phyloP scores from a whole-genome alignment of 2,797 vertebrate species.

The Manis pentadactyla region DNA sequence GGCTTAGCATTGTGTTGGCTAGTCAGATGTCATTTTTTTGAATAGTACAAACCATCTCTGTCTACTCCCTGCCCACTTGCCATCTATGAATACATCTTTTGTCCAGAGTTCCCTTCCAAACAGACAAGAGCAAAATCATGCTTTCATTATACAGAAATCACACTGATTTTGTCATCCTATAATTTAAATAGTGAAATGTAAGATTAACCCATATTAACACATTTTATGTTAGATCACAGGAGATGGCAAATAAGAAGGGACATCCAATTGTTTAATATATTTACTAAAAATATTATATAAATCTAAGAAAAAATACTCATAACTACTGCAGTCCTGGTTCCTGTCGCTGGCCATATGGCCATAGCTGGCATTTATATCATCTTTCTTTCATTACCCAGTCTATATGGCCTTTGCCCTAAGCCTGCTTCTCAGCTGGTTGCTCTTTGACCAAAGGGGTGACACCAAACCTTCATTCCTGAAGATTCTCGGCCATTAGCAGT shows the following conservation, averaged over 20 bases:
- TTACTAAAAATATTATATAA: neutral
- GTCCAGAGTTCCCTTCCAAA: neutral
- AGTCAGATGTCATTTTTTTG: neutral
- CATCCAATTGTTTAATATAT: neutral
- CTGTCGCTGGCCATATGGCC: neutral
- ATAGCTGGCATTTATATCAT: neutral
- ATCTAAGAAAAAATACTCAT: neutral
- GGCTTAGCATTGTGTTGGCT: neutral
- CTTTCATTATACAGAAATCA: neutral
- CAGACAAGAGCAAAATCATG: neutral
- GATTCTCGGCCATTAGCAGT: neutral
- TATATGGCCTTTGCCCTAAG: neutral
- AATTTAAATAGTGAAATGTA: neutral
- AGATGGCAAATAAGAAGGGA: neutral
- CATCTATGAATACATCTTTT: neutral
- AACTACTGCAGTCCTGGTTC: neutral
- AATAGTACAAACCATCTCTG: neutral
- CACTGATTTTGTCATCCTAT: neutral
- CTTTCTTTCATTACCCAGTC: neutral
- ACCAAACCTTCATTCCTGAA: neutral
- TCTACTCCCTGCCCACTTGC: neutral
- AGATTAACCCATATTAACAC: neutral
- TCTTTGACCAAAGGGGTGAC: neutral
- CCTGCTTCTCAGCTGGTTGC: neutral
- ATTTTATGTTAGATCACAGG: neutral